These are phyloP conservation scores for Plestiodon gilberti DNA, from an alignment of 2,113 vertebrate species.

Conservation along the genomic window DNA sequence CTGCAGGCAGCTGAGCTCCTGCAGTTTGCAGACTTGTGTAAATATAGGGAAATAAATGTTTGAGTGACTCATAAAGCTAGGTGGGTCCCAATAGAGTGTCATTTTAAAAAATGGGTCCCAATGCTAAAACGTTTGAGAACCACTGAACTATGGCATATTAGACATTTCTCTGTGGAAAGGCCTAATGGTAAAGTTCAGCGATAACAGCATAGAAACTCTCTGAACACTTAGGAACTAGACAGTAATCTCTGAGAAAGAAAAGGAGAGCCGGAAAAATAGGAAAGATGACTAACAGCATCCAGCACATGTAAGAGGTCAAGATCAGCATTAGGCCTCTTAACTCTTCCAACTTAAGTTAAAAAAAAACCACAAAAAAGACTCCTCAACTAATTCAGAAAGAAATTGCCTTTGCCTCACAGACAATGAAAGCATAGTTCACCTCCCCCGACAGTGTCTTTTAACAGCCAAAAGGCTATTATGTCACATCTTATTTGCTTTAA, in stretches of 20 bases:
- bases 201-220: background rate
- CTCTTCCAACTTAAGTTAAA: background rate
- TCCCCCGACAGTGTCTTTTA: conserved; percentile 15
- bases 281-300: background rate
- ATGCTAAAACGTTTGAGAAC: too few relatives aligned
- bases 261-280: background rate
- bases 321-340: conserved; percentile 15
- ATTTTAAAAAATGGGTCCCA: too few relatives aligned
- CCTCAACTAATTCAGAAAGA: conserved; percentile 3
- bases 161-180: background rate
- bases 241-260: background rate
- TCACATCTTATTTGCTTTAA: conserved; percentile 13
- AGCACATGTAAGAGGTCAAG: background rate
- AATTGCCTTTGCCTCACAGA: conserved; percentile 8
- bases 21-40: too few relatives aligned
- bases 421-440: conserved; percentile 5
- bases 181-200: background rate
- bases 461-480: conserved; percentile 23
- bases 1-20: too few relatives aligned
- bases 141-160: too few relatives aligned
- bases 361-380: background rate
- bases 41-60: too few relatives aligned
- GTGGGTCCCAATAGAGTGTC: too few relatives aligned
- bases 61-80: too few relatives aligned
- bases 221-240: too few relatives aligned